Evolutionary conservation across 2,113 vertebrate species (phyloP), one percentile per base, ranked within the genome.

Genomic region (Sapajus apella): DNA sequence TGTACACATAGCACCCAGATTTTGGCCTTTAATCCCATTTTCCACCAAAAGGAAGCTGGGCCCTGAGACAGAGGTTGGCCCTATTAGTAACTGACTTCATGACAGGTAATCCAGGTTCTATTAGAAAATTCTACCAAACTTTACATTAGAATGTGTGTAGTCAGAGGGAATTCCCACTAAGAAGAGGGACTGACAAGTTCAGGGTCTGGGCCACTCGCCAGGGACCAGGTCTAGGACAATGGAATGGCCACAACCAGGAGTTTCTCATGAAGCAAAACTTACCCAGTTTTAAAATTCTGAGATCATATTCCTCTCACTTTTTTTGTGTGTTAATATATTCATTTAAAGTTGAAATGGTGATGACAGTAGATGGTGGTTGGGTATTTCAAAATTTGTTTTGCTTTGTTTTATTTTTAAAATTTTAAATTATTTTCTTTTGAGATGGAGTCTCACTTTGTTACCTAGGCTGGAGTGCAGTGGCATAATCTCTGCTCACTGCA

Each of bases 281-380:
- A 37, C 5, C 35, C 25, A 80, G 32, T 70, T 90, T 80, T 23
- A 27, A 95, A 56, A 66, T 40, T 72, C 45, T 68, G 61, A 84
- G 37, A n/a, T 30, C 10, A 25, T 1, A 12, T 40, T 64, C 35
- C 68, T 73, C 30, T 76, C 7, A 68, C 37, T 35, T 47, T 56
- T 30, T 23, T 0, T 43, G 16, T 47, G 16, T 64, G 35, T 68
- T 84, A 55, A 79, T 32, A 37, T 3, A 8, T 13, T 87, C 35
- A 94, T 95, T 95, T 95, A 61, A 88, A 94, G 70, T 18, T 52
- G 58, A 86, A 92, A 84, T 45, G 25, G 16, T 61, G 68, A 82
- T 35, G 32, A 40, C 6, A 23, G 35, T 35, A 70, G 66, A 68
- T 32, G 30, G 32, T 23, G 23, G 8, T 20, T 20, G 79, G n/a